A percentile compares a stretch with the other conserved stretches of the same genome.
Evolutionary conservation across 1,140 invertebrate species (phyloP).

Genomic region (Neodiprion pinetum): DNA sequence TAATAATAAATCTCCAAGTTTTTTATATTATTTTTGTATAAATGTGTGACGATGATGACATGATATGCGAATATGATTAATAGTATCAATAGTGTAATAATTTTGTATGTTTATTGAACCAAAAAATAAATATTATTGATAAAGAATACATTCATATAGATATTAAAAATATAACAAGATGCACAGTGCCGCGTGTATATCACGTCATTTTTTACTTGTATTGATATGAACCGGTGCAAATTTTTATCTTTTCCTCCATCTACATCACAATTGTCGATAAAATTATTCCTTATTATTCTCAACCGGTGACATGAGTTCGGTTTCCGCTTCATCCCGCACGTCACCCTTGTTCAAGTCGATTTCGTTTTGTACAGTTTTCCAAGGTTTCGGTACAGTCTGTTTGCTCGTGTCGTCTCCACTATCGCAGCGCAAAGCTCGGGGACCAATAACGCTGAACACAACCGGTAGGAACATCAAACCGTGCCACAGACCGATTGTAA

Average conservation of each 20-base stretch:
- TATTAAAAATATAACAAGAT: neutral
- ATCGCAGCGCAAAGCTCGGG: conserved; percentile 47
- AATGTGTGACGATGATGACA: conserved; percentile 50
- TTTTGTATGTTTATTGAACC: conserved; percentile 65
- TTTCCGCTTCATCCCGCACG: neutral
- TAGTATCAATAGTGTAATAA: conserved; percentile 62
- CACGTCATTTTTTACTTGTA: too few species aligned
- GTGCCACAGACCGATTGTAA: conserved; percentile 78
- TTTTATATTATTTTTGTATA: conserved; percentile 61
- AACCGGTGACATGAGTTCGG: neutral
- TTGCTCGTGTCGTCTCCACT: conserved; percentile 19
- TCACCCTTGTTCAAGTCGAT: neutral
- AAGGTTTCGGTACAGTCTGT: neutral
- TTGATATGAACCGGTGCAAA: too few species aligned
- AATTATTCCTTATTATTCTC: neutral
- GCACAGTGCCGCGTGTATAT: too few species aligned
- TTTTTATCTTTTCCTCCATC: too few species aligned
- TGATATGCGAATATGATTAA: conserved; percentile 39
- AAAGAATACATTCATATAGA: conserved; percentile 40
- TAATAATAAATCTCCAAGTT: conserved; percentile 21
- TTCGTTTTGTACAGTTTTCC: too few species aligned
- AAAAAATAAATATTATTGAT: conserved; percentile 64
- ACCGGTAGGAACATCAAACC: conserved; percentile 80
- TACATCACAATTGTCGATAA: neutral
- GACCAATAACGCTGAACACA: conserved; percentile 76